phyloP scores from a whole-genome alignment of 35 echinoderm and acorn worm species.

The Ophioderma brevispina region DNA sequence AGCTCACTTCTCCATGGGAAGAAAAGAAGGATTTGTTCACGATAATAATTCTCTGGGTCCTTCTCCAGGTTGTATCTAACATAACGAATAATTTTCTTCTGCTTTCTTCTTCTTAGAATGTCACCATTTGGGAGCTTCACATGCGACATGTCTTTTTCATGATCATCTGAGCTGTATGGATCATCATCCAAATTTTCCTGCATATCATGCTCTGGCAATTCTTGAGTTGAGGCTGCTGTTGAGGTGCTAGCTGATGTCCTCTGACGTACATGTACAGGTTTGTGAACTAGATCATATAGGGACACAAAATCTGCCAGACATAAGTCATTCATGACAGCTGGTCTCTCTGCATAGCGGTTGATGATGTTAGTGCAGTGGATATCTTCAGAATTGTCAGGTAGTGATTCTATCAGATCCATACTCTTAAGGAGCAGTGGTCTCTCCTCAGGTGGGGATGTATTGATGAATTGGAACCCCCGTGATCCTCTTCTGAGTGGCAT shows the following conservation, averaged over 20 bases:
- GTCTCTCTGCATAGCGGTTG: conserved; percentile 37
- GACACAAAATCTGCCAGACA: conserved; percentile 48
- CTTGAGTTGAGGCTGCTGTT: neutral
- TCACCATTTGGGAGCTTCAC: neutral
- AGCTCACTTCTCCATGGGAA: neutral
- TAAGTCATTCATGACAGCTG: conserved; percentile 16
- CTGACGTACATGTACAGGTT: too few relatives aligned
- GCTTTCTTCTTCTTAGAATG: neutral
- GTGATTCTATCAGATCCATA: conserved; percentile 41
- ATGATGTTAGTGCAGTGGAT: conserved; percentile 23
- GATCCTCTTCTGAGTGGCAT: conserved; percentile 33
- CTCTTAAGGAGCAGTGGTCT: neutral
- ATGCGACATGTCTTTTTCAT: neutral
- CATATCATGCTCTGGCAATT: neutral
- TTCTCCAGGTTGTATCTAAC: neutral
- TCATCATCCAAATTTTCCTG: neutral
- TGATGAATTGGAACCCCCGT: neutral
- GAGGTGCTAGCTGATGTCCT: neutral
- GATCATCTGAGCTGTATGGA: neutral
- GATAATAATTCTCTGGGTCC: neutral
- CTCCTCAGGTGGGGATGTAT: neutral
- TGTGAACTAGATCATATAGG: neutral
- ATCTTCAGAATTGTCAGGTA: conserved; percentile 33
- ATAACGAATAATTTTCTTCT: neutral
- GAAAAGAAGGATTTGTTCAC: neutral